A percentile compares a stretch with the other conserved stretches of the same genome.
These are phyloP conservation scores for Laothoe populi DNA, from an alignment of 2,888 invertebrate species.

Conservation along the genomic window DNA sequence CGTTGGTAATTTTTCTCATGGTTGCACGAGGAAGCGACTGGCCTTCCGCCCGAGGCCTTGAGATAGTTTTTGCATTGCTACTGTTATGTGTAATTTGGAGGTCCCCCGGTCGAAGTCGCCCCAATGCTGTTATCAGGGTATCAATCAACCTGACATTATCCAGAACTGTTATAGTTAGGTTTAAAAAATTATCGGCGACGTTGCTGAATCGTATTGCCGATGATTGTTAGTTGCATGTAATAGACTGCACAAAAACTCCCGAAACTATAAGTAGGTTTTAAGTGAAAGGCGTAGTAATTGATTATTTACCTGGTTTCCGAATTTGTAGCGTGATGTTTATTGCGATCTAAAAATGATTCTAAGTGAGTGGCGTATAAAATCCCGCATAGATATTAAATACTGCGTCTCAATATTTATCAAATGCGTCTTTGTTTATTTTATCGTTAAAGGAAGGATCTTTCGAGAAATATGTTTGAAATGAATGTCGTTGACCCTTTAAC, in stretches of 20 bases:
- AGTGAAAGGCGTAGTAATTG: constrained; percentile 23
- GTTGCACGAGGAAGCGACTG: constrained; percentile 63
- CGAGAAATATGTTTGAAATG: background rate
- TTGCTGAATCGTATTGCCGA: constrained; percentile 6
- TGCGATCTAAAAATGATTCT: constrained; percentile 22
- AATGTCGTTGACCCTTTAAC: background rate
- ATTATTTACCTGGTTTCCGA: constrained; percentile 21
- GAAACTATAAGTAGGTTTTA: constrained; percentile 23
- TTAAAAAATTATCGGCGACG: background rate
- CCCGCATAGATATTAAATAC: background rate
- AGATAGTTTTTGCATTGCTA: constrained; percentile 71
- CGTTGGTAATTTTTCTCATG: constrained; percentile 44
- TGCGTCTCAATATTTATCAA: constrained; percentile 1
- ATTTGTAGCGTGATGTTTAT: constrained; percentile 23
- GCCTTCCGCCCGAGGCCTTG: constrained; percentile 59
- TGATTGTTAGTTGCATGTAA: constrained; percentile 20
- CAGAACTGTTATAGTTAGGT: constrained; percentile 30
- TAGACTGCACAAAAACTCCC: constrained; percentile 8
- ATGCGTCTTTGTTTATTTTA: constrained; percentile 6
- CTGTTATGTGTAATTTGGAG: constrained; percentile 85
- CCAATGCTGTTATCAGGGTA: constrained; percentile 59
- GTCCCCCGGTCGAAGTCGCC: constrained; percentile 75
- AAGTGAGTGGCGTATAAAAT: constrained; percentile 4
- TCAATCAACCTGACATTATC: constrained; percentile 44
- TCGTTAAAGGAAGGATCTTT: background rate